Evolutionary conservation across 2,888 invertebrate species (phyloP).

Genomic region (Sphinx pinastri): DNA sequence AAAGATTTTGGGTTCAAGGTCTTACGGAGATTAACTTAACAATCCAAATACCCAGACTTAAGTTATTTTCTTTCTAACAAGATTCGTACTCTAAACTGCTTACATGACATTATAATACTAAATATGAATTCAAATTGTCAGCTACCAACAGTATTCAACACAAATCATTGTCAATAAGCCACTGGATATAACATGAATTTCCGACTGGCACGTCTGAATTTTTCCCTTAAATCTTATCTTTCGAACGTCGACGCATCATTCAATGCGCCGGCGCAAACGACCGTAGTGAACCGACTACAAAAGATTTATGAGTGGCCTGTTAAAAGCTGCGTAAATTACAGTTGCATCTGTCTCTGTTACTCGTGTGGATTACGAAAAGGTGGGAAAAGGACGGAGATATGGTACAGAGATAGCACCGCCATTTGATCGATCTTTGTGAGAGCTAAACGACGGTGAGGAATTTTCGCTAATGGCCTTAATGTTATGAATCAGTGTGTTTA

Average conservation of each 20-base stretch:
- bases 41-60: no score
- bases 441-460: conserved; percentile 20
- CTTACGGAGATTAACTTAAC: no score
- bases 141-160: not conserved
- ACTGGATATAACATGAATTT: conserved; percentile 9
- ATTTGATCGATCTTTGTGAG: conserved; percentile 25
- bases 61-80: no score
- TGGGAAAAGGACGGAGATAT: conserved; percentile 38
- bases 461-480: conserved; percentile 19
- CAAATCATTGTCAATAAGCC: conserved; percentile 8
- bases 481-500: conserved; percentile 14
- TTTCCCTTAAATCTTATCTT: conserved; percentile 25
- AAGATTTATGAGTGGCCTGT: conserved; percentile 65
- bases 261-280: conserved; percentile 59
- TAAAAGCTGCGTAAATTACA: conserved; percentile 70
- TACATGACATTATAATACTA: no score
- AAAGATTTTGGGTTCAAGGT: no score
- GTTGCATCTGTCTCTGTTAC: conserved; percentile 49
- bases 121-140: no score
- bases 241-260: conserved; percentile 53
- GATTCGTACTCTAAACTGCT: no score
- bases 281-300: conserved; percentile 63
- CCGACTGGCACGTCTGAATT: conserved; percentile 16
- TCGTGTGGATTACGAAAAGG: conserved; percentile 33
- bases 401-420: conserved; percentile 17